Evolutionary conservation across 2,113 vertebrate genomes (phyloP).

Genomic region (Amazona vittata): DNA sequence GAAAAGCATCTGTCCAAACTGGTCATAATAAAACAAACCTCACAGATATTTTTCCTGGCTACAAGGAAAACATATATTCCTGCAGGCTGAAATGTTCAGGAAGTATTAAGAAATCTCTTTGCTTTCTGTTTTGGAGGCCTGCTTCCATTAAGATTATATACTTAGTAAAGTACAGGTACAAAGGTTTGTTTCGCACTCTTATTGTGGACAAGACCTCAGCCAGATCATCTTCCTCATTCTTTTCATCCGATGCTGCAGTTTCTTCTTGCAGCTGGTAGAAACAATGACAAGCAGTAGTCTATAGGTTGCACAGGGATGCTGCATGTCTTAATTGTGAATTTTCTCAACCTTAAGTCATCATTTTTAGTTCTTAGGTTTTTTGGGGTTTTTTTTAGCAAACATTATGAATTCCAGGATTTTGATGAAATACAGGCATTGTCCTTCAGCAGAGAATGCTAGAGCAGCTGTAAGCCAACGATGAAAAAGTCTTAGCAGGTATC

Average conservation of each 20-base stretch:
- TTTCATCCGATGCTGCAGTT: accelerated
- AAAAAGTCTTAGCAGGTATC: neutral
- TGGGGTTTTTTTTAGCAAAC: neutral
- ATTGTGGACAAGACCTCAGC: neutral
- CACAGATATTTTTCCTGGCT: neutral
- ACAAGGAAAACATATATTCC: neutral
- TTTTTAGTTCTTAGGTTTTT: too few relatives aligned
- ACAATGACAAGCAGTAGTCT: neutral
- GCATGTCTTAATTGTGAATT: neutral
- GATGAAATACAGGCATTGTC: neutral
- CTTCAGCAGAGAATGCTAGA: neutral
- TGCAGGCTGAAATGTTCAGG: neutral
- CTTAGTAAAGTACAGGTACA: neutral
- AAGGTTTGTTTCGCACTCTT: neutral
- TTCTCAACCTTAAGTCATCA: neutral
- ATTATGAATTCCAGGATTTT: neutral
- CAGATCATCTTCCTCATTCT: neutral
- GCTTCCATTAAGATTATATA: neutral
- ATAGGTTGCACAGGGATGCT: neutral
- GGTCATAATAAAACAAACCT: neutral
- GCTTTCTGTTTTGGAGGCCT: neutral
- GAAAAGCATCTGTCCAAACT: neutral
- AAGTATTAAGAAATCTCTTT: neutral
- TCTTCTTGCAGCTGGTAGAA: neutral
- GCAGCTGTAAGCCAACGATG: neutral